Conservation (phyloP, 2,797 vertebrate species). For the Heteromormyrus szaboi region DNA sequence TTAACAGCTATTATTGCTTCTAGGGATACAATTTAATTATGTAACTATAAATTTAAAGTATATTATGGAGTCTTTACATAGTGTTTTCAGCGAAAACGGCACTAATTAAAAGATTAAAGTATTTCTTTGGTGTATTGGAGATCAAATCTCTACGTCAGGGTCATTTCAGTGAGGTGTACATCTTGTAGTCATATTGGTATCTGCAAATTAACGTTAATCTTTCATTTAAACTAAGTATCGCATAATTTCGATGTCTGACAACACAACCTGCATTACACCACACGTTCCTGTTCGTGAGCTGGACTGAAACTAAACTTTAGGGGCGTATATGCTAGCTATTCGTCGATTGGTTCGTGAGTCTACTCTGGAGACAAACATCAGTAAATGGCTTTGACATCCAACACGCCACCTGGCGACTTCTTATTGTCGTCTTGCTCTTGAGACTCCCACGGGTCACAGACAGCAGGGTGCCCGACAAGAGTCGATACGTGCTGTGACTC, state of each 20-base stretch:
- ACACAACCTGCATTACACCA: not conserved
- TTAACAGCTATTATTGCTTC: not conserved
- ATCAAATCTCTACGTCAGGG: not conserved
- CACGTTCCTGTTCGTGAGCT: not conserved
- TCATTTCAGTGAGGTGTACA: not conserved
- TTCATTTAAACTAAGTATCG: not conserved
- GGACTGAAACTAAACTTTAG: not conserved
- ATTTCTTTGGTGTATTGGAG: not conserved
- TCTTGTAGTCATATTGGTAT: not conserved
- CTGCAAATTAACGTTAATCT: not conserved
- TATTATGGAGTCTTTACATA: not conserved
- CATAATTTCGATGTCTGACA: not conserved
- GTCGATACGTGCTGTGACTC: not conserved
- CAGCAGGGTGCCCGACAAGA: not conserved
- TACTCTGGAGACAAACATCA: not conserved
- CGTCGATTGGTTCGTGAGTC: not conserved
- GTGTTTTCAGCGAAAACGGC: not conserved
- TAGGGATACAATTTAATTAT: not conserved
- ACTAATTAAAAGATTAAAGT: not conserved
- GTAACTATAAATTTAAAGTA: not conserved
- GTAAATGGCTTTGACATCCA: not conserved
- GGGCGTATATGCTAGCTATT: not conserved
- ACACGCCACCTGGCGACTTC: not conserved
- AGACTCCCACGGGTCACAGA: not conserved
- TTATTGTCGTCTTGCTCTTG: not conserved